Percentiles rank a stretch among this genome's conserved stretches.
phyloP scores from a whole-genome alignment of 1,140 invertebrate species.

The Drosophila rhopaloa region DNA sequence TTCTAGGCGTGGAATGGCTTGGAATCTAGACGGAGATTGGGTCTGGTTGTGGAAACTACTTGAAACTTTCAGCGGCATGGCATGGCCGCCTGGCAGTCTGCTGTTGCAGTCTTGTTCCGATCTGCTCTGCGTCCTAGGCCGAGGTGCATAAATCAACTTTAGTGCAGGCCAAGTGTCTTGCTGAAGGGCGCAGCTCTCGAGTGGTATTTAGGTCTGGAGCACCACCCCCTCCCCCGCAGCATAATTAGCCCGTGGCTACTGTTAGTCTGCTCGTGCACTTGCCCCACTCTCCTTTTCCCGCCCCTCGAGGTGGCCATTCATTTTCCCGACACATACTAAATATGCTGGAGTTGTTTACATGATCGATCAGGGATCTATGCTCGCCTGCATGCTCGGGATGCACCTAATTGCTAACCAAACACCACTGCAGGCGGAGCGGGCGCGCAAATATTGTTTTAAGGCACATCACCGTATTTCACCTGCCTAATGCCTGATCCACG shows the following conservation, averaged over 20 bases:
- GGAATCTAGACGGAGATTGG: neutral
- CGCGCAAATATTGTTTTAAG: slow-evolving; percentile 79
- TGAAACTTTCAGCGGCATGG: slow-evolving; percentile 60
- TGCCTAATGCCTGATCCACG: slow-evolving; percentile 51
- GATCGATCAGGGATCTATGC: slow-evolving; percentile 52
- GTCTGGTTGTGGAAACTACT: slow-evolving; percentile 33
- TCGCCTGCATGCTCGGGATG: slow-evolving; percentile 47
- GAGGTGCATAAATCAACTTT: slow-evolving; percentile 71
- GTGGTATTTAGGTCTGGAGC: slow-evolving; percentile 20
- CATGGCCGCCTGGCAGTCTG: slow-evolving; percentile 57
- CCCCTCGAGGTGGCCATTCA: slow-evolving; percentile 57
- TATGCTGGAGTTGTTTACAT: slow-evolving; percentile 77
- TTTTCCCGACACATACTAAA: slow-evolving; percentile 81
- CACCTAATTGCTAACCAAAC: slow-evolving; percentile 78
- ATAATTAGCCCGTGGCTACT: slow-evolving; percentile 75
- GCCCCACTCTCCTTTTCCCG: slow-evolving; percentile 14
- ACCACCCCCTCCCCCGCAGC: slow-evolving; percentile 21
- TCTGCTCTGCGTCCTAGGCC: slow-evolving; percentile 20
- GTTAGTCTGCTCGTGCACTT: slow-evolving; percentile 51
- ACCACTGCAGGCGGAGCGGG: slow-evolving; percentile 44
- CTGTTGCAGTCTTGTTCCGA: slow-evolving; percentile 21
- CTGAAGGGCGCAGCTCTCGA: slow-evolving; percentile 62
- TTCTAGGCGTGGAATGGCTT: neutral
- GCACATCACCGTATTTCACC: slow-evolving; percentile 76
- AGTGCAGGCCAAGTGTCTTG: slow-evolving; percentile 66